These are phyloP conservation scores for Columba guinea DNA, from an alignment of 2,797 vertebrate species.

Conservation along the genomic window DNA sequence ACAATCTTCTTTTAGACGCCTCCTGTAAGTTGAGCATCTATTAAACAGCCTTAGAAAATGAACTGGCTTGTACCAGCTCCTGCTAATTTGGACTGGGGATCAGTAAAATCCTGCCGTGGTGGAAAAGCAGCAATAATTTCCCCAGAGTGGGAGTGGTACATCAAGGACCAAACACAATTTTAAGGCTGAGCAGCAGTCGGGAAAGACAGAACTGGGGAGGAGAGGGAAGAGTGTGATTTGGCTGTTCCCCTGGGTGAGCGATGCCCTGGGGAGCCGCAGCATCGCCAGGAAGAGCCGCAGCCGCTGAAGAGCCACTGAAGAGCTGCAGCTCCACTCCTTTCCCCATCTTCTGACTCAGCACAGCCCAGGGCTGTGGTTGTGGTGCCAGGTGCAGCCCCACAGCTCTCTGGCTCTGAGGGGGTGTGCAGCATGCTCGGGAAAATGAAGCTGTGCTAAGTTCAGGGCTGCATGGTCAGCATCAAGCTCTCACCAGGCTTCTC, in stretches of 20 bases:
- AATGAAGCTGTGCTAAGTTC: background rate
- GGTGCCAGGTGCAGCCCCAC: background rate
- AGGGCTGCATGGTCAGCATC: accelerated
- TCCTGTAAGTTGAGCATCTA: background rate
- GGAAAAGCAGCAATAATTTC: background rate
- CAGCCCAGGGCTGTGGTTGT: accelerated
- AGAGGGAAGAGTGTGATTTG: background rate
- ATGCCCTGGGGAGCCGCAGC: accelerated
- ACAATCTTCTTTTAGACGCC: background rate
- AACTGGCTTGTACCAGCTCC: background rate
- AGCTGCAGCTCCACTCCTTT: background rate
- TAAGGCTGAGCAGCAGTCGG: background rate
- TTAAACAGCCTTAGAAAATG: background rate
- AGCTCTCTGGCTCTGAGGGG: background rate
- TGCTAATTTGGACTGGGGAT: background rate
- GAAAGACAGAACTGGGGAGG: background rate
- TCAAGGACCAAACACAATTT: background rate
- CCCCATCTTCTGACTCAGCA: background rate
- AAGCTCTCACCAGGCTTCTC: background rate
- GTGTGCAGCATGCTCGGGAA: accelerated
- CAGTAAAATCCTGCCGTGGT: background rate
- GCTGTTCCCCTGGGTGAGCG: background rate
- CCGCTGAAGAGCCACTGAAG: too few species aligned
- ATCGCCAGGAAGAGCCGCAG: background rate
- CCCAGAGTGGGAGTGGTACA: background rate